Percentiles rank a stretch among this genome's conserved stretches.
Conservation (phyloP, 2,113 vertebrate species). For the Hypocryptadius cinnamomeus region DNA sequence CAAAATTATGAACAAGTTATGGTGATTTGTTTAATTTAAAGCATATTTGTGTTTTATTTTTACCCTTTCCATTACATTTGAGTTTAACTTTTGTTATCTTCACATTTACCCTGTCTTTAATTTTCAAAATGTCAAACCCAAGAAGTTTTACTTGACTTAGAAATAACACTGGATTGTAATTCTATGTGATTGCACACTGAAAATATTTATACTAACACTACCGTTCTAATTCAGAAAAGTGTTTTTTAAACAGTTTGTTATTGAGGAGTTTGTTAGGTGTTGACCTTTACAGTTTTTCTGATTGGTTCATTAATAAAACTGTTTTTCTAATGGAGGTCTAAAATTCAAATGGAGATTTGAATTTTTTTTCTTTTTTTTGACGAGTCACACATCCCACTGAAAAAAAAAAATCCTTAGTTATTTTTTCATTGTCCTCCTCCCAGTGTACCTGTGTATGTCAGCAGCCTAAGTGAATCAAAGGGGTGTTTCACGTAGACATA, state of each 20-base stretch:
- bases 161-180: not conserved
- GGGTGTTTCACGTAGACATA: not conserved
- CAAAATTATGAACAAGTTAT: not conserved
- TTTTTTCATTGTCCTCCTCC: not conserved
- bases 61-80: not conserved
- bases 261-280: not conserved
- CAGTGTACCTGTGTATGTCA: not conserved
- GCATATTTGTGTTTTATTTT: not conserved
- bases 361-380: not conserved
- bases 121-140: not conserved
- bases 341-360: not conserved
- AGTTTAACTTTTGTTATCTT: not conserved
- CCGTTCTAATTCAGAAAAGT: not conserved
- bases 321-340: not conserved
- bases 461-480: not conserved
- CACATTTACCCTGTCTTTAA: not conserved
- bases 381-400: not conserved
- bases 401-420: not conserved
- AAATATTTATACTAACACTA: not conserved
- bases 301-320: not conserved
- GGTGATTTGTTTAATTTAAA: not conserved
- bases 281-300: not conserved
- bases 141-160: not conserved
- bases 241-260: not conserved
- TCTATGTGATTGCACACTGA: not conserved